Evolutionary conservation across 2,797 vertebrate species (phyloP).

Genomic region (Cetoscarus ocellatus): DNA sequence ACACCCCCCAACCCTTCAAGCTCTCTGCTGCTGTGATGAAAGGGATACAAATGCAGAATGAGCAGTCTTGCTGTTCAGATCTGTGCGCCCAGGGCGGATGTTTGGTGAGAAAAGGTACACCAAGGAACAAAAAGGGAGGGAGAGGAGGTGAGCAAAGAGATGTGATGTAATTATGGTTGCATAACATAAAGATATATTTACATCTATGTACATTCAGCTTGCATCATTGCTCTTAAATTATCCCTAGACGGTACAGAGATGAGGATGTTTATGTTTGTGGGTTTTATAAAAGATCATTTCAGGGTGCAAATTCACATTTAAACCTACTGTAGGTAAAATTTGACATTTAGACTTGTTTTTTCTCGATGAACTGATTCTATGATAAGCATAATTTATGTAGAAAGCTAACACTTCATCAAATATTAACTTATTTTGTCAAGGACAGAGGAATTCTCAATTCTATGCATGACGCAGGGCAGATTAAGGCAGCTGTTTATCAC

Average conservation of each 20-base stretch:
- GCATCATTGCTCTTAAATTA: not conserved
- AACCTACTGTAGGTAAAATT: no score
- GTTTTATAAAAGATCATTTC: no score
- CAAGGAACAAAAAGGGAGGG: constrained; percentile 19
- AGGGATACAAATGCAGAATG: constrained; percentile 56
- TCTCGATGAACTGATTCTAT: no score
- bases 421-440: no score
- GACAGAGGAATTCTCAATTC: no score
- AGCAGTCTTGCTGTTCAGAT: constrained; percentile 41
- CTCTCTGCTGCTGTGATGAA: constrained; percentile 48
- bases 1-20: constrained; percentile 31
- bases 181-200: constrained; percentile 14
- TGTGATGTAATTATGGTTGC: constrained; percentile 18
- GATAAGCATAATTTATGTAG: no score
- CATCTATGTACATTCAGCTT: not conserved
- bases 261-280: no score
- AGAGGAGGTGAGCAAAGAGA: constrained; percentile 10
- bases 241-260: not conserved
- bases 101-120: constrained; percentile 13
- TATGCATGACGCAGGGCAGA: no score
- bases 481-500: no score
- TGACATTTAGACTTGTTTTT: no score
- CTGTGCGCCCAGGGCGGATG: constrained; percentile 25
- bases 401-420: no score
- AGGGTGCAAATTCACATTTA: not conserved